Conservation (phyloP, 2,113 vertebrate species). For the Leptobrachium ailaonicum region DNA sequence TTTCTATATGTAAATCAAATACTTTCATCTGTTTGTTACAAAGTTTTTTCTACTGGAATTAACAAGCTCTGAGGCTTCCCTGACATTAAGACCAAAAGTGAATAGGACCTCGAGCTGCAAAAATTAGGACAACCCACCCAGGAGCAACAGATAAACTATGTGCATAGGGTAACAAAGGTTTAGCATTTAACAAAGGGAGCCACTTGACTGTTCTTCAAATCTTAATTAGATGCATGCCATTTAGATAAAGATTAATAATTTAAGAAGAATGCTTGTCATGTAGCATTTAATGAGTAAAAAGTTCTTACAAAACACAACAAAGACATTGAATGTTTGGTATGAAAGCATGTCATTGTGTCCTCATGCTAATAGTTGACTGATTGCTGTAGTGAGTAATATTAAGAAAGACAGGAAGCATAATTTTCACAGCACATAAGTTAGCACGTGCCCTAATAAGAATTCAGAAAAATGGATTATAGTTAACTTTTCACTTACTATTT, state of each 20-base stretch:
- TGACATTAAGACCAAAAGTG: slow-evolving; percentile 26
- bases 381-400: slow-evolving; percentile 32
- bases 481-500: background rate
- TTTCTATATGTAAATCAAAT: background rate
- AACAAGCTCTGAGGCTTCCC: slow-evolving; percentile 4
- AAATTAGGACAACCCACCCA: slow-evolving; percentile 12
- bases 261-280: slow-evolving; percentile 33
- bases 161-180: slow-evolving; percentile 8
- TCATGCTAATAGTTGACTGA: slow-evolving; percentile 38
- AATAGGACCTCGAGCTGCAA: background rate
- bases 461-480: background rate
- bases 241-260: slow-evolving; percentile 35
- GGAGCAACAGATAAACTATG: slow-evolving; percentile 10
- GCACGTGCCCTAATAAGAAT: slow-evolving; percentile 1
- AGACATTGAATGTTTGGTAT: slow-evolving; percentile 28
- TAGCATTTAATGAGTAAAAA: slow-evolving; percentile 37
- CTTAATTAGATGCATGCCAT: slow-evolving; percentile 37
- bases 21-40: background rate
- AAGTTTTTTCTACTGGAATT: background rate
- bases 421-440: slow-evolving; percentile 25
- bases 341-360: slow-evolving; percentile 31
- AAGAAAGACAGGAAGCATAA: slow-evolving; percentile 22
- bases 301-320: slow-evolving; percentile 44
- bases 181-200: slow-evolving; percentile 34
- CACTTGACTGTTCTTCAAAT: background rate